Conservation (phyloP, 53 echinoderm and acorn worm genomes). For the Hippasteria phrygiana region DNA sequence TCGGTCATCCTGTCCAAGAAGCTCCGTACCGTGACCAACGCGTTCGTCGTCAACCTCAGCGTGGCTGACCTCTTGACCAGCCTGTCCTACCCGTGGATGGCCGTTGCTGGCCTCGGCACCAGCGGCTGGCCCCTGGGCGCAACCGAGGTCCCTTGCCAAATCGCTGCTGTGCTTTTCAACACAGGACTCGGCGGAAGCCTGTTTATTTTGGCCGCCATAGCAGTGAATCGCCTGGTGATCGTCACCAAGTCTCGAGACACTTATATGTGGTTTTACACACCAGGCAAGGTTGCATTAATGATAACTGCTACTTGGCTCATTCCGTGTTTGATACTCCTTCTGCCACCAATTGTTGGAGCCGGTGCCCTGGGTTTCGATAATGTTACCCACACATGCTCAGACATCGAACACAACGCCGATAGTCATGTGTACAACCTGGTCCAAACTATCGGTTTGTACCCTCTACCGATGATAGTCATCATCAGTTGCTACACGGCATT, state of each 20-base stretch:
- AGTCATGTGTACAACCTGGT: slow-evolving; percentile 2
- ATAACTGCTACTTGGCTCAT: slow-evolving; percentile 33
- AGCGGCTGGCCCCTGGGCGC: background rate
- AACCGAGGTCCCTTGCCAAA: background rate
- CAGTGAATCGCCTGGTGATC: slow-evolving; percentile 29
- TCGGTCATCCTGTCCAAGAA: slow-evolving; percentile 59
- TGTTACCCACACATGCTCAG: background rate
- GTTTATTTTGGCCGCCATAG: slow-evolving; percentile 32
- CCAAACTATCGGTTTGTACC: slow-evolving; percentile 28
- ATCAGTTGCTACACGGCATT: slow-evolving; percentile 59
- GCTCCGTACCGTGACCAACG: slow-evolving; percentile 58
- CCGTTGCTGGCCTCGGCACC: background rate
- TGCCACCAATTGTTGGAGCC: slow-evolving; percentile 3
- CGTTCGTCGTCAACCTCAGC: slow-evolving; percentile 57
- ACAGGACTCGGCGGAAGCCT: slow-evolving; percentile 33
- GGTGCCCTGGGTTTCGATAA: slow-evolving; percentile 14
- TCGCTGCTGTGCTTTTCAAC: slow-evolving; percentile 24
- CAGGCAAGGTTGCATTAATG: slow-evolving; percentile 30
- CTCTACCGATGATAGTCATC: slow-evolving; percentile 52
- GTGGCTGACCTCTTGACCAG: slow-evolving; percentile 42
- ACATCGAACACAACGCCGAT: background rate
- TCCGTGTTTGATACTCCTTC: slow-evolving; percentile 5
- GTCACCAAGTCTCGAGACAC: background rate
- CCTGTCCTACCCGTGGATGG: slow-evolving; percentile 22
- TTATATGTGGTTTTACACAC: slow-evolving; percentile 9